Base-by-base conservation (phyloP, 2,113 vertebrate species). In the Toxostoma redivivum region DNA sequence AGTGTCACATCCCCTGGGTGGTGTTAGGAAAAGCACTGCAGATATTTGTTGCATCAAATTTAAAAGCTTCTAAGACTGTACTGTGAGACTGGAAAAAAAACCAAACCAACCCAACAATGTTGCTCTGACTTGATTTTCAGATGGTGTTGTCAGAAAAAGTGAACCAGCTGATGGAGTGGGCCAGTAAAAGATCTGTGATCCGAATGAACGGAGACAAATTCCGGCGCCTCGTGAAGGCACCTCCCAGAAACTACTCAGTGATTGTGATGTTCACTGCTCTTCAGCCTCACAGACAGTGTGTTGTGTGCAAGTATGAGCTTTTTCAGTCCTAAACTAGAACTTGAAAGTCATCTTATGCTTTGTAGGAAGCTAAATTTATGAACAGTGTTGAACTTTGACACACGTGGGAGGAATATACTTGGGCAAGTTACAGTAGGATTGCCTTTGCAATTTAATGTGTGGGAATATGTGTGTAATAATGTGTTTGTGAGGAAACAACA, bases 201-300 rank as follows among this genome's bases (percentile, higher is more conserved):
- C 98, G 99, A 66, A 98, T 99, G 98, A 99, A 99, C 10, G 99
- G 99, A 28, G 99, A 99, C 61, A 99, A 99, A 95, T 99, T 99
- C 64, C 98, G 99, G n/a, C 98, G 99, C 42, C 98, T 99, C 10
- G 98, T 99, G 84, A 99, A 99, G 96, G 99, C 99, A 19, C 99
- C 99, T 19, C 99, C 99, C 31, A 98, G 99, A 53, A 99, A 99
- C 96, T 99, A 99, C 97, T 99, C 99, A 0, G 98, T 99, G 94
- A 95, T 99, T 80, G 98, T 99, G 96, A 99, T 99, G 99, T 99
- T 99, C 95, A 99, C 99, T 15, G 99, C 99, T 2, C 99, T 99
- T 58, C 99, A 99, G 97, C 98, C 99, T 45, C 99, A 99, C 95
- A 98, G 99, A 77, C 99, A 99, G 62, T 99, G 99, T 97, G 98